Evolutionary conservation across 2,888 invertebrate species (phyloP).

Genomic region (Xestoiulus laeticollis): DNA sequence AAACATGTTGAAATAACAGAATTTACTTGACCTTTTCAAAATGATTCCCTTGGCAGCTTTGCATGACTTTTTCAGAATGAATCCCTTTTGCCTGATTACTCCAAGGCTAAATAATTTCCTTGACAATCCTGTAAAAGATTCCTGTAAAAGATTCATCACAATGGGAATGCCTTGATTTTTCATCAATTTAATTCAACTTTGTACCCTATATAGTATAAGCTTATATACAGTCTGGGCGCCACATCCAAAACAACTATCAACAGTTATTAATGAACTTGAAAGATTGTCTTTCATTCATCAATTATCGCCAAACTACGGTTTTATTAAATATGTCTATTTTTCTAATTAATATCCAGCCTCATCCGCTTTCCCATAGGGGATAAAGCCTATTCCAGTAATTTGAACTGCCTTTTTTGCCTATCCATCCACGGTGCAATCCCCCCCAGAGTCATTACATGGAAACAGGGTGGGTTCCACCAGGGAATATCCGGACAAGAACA

Average conservation of each 20-base stretch:
- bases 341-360: background rate
- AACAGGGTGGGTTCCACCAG: background rate
- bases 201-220: no score
- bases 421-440: background rate
- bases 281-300: background rate
- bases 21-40: no score
- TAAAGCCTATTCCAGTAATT: background rate
- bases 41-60: no score
- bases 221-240: background rate
- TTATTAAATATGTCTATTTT: constrained; percentile 13
- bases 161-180: no score
- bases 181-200: no score
- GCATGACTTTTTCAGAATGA: no score
- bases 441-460: background rate
- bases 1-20: no score
- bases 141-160: no score
- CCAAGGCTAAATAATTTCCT: no score
- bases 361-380: background rate
- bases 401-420: background rate
- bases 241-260: background rate
- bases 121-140: no score
- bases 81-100: no score
- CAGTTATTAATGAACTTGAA: background rate
- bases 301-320: background rate
- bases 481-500: constrained; percentile 15